Percentiles rank a stretch among this genome's conserved stretches.
These are phyloP conservation scores for Okamejei kenojei DNA, from an alignment of 2,797 vertebrate species.

Conservation along the genomic window DNA sequence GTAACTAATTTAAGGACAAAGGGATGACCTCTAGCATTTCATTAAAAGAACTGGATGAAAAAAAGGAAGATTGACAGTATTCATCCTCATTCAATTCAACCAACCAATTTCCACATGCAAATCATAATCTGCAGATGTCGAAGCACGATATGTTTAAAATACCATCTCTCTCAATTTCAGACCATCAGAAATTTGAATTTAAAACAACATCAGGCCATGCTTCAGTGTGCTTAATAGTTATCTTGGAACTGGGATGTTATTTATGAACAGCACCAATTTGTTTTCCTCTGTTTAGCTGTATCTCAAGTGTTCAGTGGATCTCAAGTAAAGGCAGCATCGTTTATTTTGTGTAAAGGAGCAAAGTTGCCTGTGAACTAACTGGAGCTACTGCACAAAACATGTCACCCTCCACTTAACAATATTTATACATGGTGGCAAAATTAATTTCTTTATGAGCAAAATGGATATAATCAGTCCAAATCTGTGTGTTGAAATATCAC, in stretches of 20 bases:
- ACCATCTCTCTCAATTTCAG: slow-evolving; percentile 69
- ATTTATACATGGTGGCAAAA: slow-evolving; percentile 21
- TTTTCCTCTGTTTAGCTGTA: slow-evolving; percentile 40
- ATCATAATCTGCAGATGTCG: slow-evolving; percentile 98
- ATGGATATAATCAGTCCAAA: neutral
- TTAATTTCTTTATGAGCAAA: slow-evolving; percentile 22
- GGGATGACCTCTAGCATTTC: slow-evolving; percentile 71
- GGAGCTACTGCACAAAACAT: neutral
- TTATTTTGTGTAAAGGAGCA: neutral
- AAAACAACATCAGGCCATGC: slow-evolving; percentile 69
- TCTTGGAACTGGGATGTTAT: slow-evolving; percentile 44
- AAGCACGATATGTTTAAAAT: slow-evolving; percentile 78
- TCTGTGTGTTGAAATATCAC: neutral
- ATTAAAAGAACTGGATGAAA: slow-evolving; percentile 63
- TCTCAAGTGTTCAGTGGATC: slow-evolving; percentile 50
- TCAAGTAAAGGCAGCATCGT: neutral
- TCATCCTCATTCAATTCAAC: slow-evolving; percentile 88
- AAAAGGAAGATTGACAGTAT: slow-evolving; percentile 70
- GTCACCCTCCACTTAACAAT: slow-evolving; percentile 19
- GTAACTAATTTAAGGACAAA: slow-evolving; percentile 78
- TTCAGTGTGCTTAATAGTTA: slow-evolving; percentile 46
- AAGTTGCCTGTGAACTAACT: slow-evolving; percentile 8
- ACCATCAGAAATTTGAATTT: slow-evolving; percentile 82
- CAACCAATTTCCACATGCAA: slow-evolving; percentile 98
- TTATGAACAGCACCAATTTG: slow-evolving; percentile 36